A percentile compares a stretch with the other conserved stretches of the same genome.
Evolutionary conservation across 2,888 invertebrate species (phyloP).

Genomic region (Drosophila paranaensis): DNA sequence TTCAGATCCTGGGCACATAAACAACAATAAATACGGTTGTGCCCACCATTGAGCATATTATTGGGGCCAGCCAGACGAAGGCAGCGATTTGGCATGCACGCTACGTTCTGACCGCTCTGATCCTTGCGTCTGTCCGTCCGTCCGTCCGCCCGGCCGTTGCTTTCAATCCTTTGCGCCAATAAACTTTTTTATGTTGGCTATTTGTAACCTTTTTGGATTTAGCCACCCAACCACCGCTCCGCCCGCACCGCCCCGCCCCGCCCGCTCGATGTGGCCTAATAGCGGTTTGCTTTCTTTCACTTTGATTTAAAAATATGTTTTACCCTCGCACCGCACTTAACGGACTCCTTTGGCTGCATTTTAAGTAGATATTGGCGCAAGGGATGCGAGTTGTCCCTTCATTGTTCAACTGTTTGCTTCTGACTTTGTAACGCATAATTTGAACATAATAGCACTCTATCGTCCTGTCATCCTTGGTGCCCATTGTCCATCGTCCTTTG

Average conservation of each 20-base stretch:
- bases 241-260: background rate
- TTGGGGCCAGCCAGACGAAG: conserved; percentile 46
- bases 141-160: conserved; percentile 36
- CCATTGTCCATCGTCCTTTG: conserved; percentile 17
- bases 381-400: conserved; percentile 20
- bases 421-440: conserved; percentile 67
- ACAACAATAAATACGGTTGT: conserved; percentile 77
- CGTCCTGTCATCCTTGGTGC: conserved; percentile 34
- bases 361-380: conserved; percentile 21
- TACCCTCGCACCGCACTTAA: conserved; percentile 36
- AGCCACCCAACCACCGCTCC: conserved; percentile 13
- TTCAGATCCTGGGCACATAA: conserved; percentile 60
- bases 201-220: conserved; percentile 76
- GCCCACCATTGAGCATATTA: conserved; percentile 51
- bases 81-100: conserved; percentile 65
- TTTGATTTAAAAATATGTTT: conserved; percentile 79
- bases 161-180: conserved; percentile 78
- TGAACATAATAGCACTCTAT: conserved; percentile 64
- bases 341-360: conserved; percentile 19
- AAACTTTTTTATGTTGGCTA: conserved; percentile 77
- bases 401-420: conserved; percentile 37
- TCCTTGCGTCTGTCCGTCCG: conserved; percentile 18
- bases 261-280: conserved; percentile 63
- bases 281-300: conserved; percentile 63
- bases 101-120: conserved; percentile 42